Conservation (phyloP, 2,113 vertebrate genomes). For the Sinocyclocheilus rhinocerous region DNA sequence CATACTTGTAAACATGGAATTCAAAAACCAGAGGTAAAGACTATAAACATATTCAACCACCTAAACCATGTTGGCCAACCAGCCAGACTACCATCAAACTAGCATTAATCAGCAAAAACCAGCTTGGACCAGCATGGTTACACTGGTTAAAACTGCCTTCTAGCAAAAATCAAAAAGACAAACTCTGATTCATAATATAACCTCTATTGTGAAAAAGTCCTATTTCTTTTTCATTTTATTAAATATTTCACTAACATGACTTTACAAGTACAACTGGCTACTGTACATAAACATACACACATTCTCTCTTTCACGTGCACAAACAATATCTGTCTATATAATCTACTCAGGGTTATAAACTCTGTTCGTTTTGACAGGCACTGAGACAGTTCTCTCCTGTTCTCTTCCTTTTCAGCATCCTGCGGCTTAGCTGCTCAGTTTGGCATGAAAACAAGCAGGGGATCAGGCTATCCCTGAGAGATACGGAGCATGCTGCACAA, state of each 20-base stretch:
- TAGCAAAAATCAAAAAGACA: background rate
- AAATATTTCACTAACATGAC: too few species aligned
- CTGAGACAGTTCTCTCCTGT: background rate
- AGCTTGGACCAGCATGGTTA: too few species aligned
- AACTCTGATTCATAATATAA: background rate
- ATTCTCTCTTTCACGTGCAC: background rate
- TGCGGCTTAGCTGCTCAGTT: slow-evolving; percentile 39
- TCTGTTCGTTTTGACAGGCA: slow-evolving; percentile 15
- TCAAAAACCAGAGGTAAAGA: background rate
- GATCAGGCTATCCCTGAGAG: background rate
- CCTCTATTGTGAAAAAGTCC: background rate
- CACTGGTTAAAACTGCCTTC: too few species aligned
- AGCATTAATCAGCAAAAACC: background rate
- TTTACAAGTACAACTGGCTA: background rate
- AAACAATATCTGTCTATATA: background rate
- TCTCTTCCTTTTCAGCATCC: slow-evolving; percentile 24
- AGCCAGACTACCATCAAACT: background rate
- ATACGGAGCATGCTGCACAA: too few species aligned
- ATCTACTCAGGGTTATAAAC: background rate
- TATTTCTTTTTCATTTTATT: too few species aligned
- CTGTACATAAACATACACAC: background rate
- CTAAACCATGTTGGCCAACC: background rate
- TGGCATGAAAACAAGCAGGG: slow-evolving; percentile 19
- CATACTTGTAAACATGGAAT: background rate
- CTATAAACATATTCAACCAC: background rate